Conservation (phyloP, 2,888 invertebrate genomes). For the Silvanus unidentatus region DNA sequence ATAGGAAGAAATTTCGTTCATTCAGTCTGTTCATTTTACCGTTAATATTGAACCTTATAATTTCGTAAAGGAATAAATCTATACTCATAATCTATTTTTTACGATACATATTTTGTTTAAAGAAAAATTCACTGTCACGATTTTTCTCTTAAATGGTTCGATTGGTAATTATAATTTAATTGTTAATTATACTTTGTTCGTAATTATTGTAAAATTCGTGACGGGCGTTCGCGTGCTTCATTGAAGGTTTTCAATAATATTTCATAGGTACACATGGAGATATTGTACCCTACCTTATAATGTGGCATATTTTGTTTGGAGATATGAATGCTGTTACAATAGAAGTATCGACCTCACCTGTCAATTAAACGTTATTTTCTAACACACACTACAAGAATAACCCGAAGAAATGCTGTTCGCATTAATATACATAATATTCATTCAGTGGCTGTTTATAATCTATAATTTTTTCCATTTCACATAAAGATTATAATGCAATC, state of each 20-base stretch:
- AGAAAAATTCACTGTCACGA: constrained; percentile 2
- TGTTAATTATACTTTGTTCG: constrained; percentile 5
- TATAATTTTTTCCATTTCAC: too few relatives aligned
- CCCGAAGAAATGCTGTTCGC: too few relatives aligned
- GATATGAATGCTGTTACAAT: not conserved
- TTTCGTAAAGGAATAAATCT: not conserved
- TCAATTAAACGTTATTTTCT: constrained; percentile 1
- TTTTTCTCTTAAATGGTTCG: constrained; percentile 1
- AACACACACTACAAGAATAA: not conserved
- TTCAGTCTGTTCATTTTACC: too few relatives aligned
- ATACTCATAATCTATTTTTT: constrained; percentile 3
- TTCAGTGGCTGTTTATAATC: too few relatives aligned
- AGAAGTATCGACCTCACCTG: constrained; percentile 4
- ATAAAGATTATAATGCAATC: too few relatives aligned
- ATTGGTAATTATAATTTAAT: constrained; percentile 2
- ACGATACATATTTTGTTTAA: not conserved
- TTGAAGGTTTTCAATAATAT: constrained; percentile 4
- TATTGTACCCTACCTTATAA: too few relatives aligned
- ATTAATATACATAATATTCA: too few relatives aligned
- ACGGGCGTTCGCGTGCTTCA: constrained; percentile 6
- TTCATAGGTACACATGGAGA: too few relatives aligned
- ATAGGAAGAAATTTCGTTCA: too few relatives aligned
- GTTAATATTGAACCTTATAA: not conserved
- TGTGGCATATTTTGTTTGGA: too few relatives aligned
- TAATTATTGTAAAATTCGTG: constrained; percentile 5